Base-by-base conservation (phyloP, 2,888 invertebrate species). In the Chrysolina americana region DNA sequence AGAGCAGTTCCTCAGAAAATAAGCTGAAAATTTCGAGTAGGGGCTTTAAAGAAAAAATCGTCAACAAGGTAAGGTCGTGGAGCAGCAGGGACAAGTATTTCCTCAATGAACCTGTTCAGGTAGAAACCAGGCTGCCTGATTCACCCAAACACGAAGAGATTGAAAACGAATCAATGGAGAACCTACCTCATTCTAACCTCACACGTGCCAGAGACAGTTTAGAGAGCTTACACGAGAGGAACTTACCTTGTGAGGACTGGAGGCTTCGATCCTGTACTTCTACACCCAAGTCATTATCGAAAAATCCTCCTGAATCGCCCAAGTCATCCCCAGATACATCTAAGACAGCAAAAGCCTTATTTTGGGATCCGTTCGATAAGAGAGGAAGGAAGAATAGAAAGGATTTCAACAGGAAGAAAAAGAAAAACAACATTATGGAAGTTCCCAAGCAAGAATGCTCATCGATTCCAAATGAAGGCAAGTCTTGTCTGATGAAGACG, bases 291-390 rank as follows among this genome's bases (percentile, higher is more conserved):
- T 44, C 75, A 3, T 75, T 69, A 41, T 62, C 69, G 17, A 76
- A 74, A 70, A 80, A 79, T 53, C 69, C 73, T 10, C 77, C 80
- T 0, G 80, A 78, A 21, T 78, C 82, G 0, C 82, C 79, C 3
- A 82, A 83, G 68, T 83, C 82, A 3, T 78, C 80, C 17, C 82
- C 83, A 23, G 75, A 78, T 65, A 78, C 78, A 21, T 78, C 70
- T 10, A 81, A 78, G 66, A 68, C 84, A 6, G 78, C 81, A 2
- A 83, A 82, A 70, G 77, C 81, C 21, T 69, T 83, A 28, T 77
- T 83, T 19, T 87, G 87, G 87, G 85, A 86, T 77, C 84, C 85
- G 2, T 86, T 85, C 82, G 85, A 86, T 68, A 85, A 85, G 76
- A 78, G 84, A 13, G 80, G 81, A 8, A 81, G 85, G 71, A 86